Conservation (phyloP, 1,140 invertebrate genomes). For the Drosophila chauvacae region DNA sequence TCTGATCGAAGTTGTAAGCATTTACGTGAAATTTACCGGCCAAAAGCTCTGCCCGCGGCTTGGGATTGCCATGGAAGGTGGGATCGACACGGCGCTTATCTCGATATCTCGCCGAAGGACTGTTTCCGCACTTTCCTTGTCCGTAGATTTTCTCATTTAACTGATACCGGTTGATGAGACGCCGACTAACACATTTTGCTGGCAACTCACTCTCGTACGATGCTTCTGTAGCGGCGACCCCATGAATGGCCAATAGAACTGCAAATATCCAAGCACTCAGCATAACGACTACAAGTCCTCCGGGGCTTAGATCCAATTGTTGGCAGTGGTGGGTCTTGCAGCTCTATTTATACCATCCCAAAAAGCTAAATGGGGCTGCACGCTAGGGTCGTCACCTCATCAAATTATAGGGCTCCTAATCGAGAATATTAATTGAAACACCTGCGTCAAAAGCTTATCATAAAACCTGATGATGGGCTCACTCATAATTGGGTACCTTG, state of each 20-base stretch:
- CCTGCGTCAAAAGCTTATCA: conserved; percentile 26
- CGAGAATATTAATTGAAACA: conserved; percentile 38
- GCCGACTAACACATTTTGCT: conserved; percentile 52
- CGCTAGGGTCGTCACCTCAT: conserved; percentile 64
- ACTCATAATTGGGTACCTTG: background rate
- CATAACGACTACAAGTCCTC: conserved; percentile 1
- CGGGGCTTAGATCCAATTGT: background rate
- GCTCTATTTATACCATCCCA: conserved; percentile 23
- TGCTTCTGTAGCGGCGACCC: background rate
- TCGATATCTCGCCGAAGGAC: conserved; percentile 4
- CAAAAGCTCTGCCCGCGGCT: conserved; percentile 86
- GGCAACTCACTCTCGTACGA: background rate
- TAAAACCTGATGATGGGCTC: background rate
- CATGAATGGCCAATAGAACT: background rate
- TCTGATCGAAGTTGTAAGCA: conserved; percentile 83
- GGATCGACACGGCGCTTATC: conserved; percentile 69
- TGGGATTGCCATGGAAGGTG: conserved; percentile 86
- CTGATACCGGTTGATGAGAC: conserved; percentile 58
- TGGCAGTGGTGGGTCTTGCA: background rate
- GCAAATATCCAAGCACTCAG: conserved; percentile 8
- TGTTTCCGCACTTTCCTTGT: background rate
- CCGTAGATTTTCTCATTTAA: conserved; percentile 61
- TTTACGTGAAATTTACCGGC: conserved; percentile 85
- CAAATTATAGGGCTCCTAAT: conserved; percentile 46
- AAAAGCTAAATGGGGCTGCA: conserved; percentile 19